Percentiles rank a stretch among this genome's conserved stretches.
phyloP scores from a whole-genome alignment of 1,140 invertebrate species.

The Cherax destructor region DNA sequence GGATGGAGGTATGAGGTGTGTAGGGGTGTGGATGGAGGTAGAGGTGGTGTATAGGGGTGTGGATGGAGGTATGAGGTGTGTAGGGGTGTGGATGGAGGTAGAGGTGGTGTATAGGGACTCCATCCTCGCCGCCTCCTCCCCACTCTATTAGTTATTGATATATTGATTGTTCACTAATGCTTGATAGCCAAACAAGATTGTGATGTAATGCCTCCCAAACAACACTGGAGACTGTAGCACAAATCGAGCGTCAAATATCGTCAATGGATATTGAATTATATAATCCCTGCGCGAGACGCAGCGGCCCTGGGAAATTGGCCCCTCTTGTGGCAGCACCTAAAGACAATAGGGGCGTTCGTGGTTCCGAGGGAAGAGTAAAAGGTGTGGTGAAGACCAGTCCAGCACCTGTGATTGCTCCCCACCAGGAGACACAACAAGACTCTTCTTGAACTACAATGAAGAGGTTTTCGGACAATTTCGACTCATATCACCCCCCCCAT shows the following conservation, averaged over 20 bases:
- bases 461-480: too few relatives aligned
- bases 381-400: conserved; percentile 9
- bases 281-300: conserved; percentile 14
- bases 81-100: too few relatives aligned
- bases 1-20: too few relatives aligned
- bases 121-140: not conserved
- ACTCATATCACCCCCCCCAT: too few relatives aligned
- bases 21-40: too few relatives aligned
- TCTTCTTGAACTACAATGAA: too few relatives aligned
- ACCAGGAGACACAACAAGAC: not conserved
- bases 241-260: conserved; percentile 30
- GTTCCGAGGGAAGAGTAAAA: not conserved
- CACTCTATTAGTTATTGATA: conserved; percentile 22
- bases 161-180: conserved; percentile 39
- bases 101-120: too few relatives aligned
- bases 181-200: conserved; percentile 35
- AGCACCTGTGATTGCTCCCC: conserved; percentile 20
- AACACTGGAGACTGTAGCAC: conserved; percentile 5
- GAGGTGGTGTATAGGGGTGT: too few relatives aligned
- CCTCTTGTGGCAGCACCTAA: not conserved
- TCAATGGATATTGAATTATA: conserved; percentile 31
- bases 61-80: too few relatives aligned
- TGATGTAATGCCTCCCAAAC: conserved; percentile 19
- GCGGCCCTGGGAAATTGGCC: not conserved
- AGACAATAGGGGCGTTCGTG: not conserved